phyloP scores from a whole-genome alignment of 2,888 invertebrate genomes.

The Hydrotaea diabolus region DNA sequence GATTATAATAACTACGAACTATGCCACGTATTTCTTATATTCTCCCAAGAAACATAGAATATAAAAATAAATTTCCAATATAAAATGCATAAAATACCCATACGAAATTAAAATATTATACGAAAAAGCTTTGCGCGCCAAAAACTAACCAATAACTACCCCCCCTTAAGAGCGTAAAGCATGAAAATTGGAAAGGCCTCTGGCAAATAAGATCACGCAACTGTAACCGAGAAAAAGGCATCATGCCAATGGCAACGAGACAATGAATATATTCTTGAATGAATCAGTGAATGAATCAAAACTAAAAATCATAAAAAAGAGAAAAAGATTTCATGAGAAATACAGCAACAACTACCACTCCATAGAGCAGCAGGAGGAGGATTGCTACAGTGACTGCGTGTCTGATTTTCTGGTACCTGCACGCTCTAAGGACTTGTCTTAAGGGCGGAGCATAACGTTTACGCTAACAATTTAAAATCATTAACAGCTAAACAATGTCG shows the following conservation, averaged over 20 bases:
- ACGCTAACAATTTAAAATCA: conserved; percentile 73
- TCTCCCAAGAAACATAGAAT: too few species aligned
- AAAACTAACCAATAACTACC: conserved; percentile 33
- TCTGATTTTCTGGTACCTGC: conserved; percentile 45
- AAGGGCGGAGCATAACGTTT: conserved; percentile 76
- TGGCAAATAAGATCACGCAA: conserved; percentile 4
- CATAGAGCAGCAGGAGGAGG: neutral
- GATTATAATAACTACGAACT: too few species aligned
- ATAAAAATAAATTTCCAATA: conserved; percentile 38
- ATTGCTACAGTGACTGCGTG: neutral
- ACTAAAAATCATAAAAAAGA: neutral
- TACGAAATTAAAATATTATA: conserved; percentile 30
- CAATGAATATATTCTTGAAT: neutral
- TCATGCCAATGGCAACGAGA: conserved; percentile 36
- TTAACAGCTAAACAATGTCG: conserved; percentile 62
- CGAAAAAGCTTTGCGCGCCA: conserved; percentile 53
- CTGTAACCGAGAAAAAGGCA: conserved; percentile 30
- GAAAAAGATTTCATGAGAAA: neutral
- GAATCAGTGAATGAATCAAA: conserved; percentile 41
- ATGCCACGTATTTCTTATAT: too few species aligned
- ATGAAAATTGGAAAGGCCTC: conserved; percentile 45
- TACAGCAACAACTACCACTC: conserved; percentile 12
- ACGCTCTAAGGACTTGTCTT: conserved; percentile 39
- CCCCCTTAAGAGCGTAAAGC: conserved; percentile 47
- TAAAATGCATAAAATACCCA: conserved; percentile 45